Evolutionary conservation across 2,113 vertebrate genomes (phyloP).

Genomic region (Hemiprocne comata): DNA sequence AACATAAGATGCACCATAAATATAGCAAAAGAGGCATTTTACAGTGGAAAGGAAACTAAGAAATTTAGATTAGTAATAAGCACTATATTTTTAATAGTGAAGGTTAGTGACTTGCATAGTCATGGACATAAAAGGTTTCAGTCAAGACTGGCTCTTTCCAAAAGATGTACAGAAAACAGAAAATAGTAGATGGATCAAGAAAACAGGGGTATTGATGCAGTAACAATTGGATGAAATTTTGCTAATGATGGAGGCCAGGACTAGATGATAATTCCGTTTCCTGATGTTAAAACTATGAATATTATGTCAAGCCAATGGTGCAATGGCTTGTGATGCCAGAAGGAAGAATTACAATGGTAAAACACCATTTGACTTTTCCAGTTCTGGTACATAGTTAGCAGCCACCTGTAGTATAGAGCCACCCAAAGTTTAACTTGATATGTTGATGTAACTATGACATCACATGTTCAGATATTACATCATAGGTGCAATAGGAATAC

Average conservation of each 20-base stretch:
- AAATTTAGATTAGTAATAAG: neutral
- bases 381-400: neutral
- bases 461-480: neutral
- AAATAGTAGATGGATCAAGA: neutral
- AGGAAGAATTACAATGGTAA: neutral
- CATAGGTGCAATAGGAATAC: neutral
- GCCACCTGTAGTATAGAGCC: neutral
- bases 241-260: neutral
- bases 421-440: neutral
- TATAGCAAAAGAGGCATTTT: neutral
- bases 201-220: no score
- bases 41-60: neutral
- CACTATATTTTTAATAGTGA: neutral
- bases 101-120: neutral
- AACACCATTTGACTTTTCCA: neutral
- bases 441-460: neutral
- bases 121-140: neutral
- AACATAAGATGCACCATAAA: neutral
- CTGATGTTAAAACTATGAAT: neutral
- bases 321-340: neutral
- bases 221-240: neutral
- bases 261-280: neutral
- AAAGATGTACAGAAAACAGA: neutral
- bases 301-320: neutral
- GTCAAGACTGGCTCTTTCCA: neutral